A percentile compares a stretch with the other conserved stretches of the same genome.
phyloP scores from a whole-genome alignment of 2,888 invertebrate species.

The Heliconius aoede region DNA sequence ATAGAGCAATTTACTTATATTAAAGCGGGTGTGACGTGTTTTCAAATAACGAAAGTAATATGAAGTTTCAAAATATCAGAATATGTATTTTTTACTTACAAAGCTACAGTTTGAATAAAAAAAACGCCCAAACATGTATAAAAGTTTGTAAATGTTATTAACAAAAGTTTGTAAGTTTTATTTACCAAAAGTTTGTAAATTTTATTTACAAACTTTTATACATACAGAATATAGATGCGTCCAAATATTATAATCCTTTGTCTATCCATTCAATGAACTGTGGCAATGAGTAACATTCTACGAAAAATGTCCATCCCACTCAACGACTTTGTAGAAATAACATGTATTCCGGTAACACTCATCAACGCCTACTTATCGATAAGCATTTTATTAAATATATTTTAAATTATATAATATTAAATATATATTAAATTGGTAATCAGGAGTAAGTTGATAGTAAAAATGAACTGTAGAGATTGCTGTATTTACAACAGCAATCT shows the following conservation, averaged over 20 bases:
- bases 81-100: neutral
- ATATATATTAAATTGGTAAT: no score
- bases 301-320: slow-evolving; percentile 7
- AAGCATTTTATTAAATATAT: no score
- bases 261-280: neutral
- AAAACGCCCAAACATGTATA: no score
- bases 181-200: no score
- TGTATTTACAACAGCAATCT: no score
- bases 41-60: slow-evolving; percentile 1
- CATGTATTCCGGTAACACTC: slow-evolving; percentile 10
- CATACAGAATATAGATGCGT: neutral
- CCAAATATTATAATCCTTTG: neutral
- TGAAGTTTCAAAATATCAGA: neutral
- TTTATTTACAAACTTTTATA: no score
- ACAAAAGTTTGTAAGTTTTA: no score
- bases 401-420: no score
- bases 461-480: neutral
- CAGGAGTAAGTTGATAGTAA: slow-evolving; percentile 4
- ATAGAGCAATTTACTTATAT: slow-evolving; percentile 27
- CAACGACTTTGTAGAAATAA: slow-evolving; percentile 2
- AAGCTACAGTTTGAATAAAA: neutral
- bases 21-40: slow-evolving; percentile 3
- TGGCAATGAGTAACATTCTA: slow-evolving; percentile 5
- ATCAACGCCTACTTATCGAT: neutral
- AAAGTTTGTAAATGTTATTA: no score